phyloP scores from a whole-genome alignment of 2,888 invertebrate species.

The Liopterus haemorrhoidalis region DNA sequence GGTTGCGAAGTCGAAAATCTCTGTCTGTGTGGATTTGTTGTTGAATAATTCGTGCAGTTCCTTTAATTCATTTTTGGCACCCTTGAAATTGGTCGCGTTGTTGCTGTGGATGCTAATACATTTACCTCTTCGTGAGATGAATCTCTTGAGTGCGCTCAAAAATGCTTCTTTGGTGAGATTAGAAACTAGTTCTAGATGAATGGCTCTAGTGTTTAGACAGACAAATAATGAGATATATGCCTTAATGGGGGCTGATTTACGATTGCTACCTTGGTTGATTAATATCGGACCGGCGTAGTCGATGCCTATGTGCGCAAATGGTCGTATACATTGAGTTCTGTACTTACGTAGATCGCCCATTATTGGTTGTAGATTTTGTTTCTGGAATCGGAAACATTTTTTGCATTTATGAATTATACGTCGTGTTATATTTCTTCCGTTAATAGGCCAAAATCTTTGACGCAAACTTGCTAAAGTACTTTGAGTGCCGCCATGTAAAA shows the following conservation, averaged over 20 bases:
- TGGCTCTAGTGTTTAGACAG: not conserved
- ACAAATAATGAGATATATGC: not conserved
- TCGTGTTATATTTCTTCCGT: constrained; percentile 7
- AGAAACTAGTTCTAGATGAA: constrained; percentile 1
- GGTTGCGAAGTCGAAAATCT: not conserved
- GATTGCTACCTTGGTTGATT: not conserved
- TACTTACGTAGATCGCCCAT: constrained; percentile 24
- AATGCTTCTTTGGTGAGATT: not conserved
- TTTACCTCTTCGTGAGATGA: constrained; percentile 1
- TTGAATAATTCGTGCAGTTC: not conserved
- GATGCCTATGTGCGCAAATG: constrained; percentile 4
- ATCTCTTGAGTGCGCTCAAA: not conserved
- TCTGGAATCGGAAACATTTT: not conserved
- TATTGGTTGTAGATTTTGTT: constrained; percentile 8
- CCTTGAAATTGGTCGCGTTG: not conserved
- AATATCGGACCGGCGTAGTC: not conserved
- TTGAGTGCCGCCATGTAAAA: constrained; percentile 23
- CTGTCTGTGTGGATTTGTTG: not conserved
- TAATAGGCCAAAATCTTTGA: constrained; percentile 7
- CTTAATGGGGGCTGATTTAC: not conserved
- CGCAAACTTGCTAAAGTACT: constrained; percentile 12
- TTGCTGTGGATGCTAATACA: not conserved
- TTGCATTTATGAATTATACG: not conserved
- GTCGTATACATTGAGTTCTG: not conserved
- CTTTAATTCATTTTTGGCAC: not conserved